A percentile compares a stretch with the other conserved stretches of the same genome.
phyloP scores from a whole-genome alignment of 2,797 vertebrate species.

The Onychomys torridus region DNA sequence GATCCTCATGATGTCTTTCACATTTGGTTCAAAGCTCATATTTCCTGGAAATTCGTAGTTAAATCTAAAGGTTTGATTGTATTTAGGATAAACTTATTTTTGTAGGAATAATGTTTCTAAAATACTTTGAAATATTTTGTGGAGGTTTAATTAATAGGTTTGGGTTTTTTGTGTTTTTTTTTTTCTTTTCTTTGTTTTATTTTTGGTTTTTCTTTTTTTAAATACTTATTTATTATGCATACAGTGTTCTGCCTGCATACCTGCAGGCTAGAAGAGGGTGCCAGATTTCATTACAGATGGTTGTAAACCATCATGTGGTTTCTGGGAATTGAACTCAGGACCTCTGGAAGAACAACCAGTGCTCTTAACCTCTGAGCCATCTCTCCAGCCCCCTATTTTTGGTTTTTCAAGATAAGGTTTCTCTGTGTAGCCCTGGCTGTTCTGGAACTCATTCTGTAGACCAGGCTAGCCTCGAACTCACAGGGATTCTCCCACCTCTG shows the following conservation, averaged over 20 bases:
- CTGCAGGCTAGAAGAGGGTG: too few relatives aligned
- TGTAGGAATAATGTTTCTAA: conserved; percentile 21
- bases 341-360: too few relatives aligned
- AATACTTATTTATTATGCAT: too few relatives aligned
- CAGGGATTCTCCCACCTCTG: background rate
- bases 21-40: conserved; percentile 26
- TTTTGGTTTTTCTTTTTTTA: background rate
- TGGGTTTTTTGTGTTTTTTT: too few relatives aligned
- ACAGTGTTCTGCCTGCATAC: too few relatives aligned
- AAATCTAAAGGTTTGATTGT: conserved; percentile 37
- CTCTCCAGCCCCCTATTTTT: too few relatives aligned
- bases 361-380: too few relatives aligned
- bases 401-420: background rate
- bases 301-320: too few relatives aligned
- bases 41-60: conserved; percentile 24
- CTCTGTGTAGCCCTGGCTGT: background rate
- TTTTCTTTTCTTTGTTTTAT: background rate
- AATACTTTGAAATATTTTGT: conserved; percentile 4
- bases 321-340: too few relatives aligned
- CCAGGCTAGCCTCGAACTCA: background rate
- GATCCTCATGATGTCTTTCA: conserved; percentile 1
- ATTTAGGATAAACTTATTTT: background rate
- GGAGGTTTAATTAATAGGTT: background rate
- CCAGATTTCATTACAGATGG: too few relatives aligned
- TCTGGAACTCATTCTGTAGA: background rate